Conservation (phyloP, 35 echinoderm and acorn worm species). For the Patiria miniata region DNA sequence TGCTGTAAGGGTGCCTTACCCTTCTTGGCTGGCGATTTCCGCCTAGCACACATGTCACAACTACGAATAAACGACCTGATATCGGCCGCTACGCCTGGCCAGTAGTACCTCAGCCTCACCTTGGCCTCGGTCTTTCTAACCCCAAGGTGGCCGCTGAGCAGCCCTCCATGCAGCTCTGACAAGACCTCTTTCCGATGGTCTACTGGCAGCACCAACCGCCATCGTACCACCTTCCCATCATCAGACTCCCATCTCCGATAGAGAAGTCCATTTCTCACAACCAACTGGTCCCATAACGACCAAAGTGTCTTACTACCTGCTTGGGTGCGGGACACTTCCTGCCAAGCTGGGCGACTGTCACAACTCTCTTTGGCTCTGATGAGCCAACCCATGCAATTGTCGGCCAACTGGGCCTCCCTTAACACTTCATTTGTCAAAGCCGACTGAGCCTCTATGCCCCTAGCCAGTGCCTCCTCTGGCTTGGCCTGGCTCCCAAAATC, state of each 20-base stretch:
- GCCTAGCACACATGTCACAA: no score
- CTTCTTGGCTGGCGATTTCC: not conserved
- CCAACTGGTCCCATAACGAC: not conserved
- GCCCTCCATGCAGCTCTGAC: not conserved
- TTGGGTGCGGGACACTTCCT: not conserved
- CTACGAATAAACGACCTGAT: no score
- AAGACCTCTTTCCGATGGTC: not conserved
- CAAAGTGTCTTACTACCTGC: not conserved
- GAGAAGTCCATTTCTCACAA: not conserved
- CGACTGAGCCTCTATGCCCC: no score
- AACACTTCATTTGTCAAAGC: not conserved
- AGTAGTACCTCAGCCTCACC: not conserved
- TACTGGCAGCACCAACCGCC: not conserved
- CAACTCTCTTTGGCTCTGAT: no score
- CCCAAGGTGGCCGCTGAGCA: not conserved
- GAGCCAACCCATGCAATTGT: no score
- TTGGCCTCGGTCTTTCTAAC: not conserved
- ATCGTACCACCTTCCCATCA: not conserved
- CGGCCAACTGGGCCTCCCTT: no score
- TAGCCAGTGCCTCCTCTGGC: no score
- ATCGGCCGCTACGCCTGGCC: not conserved
- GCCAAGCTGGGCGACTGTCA: not conserved
- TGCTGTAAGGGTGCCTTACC: not conserved
- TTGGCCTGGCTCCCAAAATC: not conserved
- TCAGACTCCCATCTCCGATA: not conserved